Conservation (phyloP, 2,888 invertebrate genomes). For the Aleiodes testaceus region DNA sequence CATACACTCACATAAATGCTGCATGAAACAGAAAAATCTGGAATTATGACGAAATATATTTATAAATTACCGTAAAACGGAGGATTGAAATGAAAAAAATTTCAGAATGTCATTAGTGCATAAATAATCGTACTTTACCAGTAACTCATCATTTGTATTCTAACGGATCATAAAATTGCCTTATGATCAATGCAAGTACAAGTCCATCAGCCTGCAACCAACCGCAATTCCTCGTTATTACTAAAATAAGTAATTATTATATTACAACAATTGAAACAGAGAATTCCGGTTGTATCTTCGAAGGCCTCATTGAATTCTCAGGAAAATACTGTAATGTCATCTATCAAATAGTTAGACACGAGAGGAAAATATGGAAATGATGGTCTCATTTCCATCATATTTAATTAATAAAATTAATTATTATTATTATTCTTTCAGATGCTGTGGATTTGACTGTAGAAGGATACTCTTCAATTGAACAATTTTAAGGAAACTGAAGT, state of each 20-base stretch:
- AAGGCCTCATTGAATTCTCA: slow-evolving; percentile 14
- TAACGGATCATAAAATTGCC: slow-evolving; percentile 55
- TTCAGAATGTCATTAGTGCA: slow-evolving; percentile 24
- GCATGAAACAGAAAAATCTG: background rate
- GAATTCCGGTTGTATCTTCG: slow-evolving; percentile 1
- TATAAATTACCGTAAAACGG: background rate
- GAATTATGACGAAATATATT: slow-evolving; percentile 1
- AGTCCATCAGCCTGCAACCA: slow-evolving; percentile 51
- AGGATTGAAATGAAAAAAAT: background rate
- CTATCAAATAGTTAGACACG: background rate
- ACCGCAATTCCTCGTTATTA: slow-evolving; percentile 58
- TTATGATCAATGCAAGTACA: slow-evolving; percentile 34
- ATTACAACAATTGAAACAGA: slow-evolving; percentile 20
- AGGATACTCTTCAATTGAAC: no score
- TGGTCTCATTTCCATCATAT: background rate
- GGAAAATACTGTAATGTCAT: background rate
- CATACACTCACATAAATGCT: background rate
- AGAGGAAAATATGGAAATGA: slow-evolving; percentile 1
- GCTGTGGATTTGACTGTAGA: no score
- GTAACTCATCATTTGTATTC: slow-evolving; percentile 44
- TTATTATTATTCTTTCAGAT: no score
- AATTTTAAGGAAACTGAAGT: no score
- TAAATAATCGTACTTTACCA: slow-evolving; percentile 29
- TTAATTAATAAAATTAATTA: no score
- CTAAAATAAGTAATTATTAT: slow-evolving; percentile 46